Evolutionary conservation across 2,888 invertebrate genomes (phyloP).

Genomic region (Zhuqinia jingwanae): DNA sequence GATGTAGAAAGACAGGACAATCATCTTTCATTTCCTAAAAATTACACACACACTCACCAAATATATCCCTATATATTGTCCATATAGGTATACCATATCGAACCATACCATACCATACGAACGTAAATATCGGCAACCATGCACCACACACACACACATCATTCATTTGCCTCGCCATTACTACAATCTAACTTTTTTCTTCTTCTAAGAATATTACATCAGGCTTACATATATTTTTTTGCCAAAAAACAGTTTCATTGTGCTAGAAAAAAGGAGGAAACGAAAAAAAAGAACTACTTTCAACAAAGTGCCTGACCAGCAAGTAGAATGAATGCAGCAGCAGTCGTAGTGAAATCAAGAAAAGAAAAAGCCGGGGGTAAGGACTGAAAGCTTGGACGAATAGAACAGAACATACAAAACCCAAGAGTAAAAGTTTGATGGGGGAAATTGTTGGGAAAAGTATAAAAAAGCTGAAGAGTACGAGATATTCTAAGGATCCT

Average conservation of each 20-base stretch:
- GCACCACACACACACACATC: too few species aligned
- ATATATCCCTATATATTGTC: too few species aligned
- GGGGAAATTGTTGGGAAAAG: conserved; percentile 70
- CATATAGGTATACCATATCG: too few species aligned
- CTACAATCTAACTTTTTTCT: background rate
- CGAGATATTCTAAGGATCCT: too few species aligned
- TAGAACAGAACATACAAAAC: conserved; percentile 24
- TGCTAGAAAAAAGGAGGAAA: background rate
- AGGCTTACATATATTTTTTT: background rate
- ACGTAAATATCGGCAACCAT: too few species aligned
- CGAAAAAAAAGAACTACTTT: conserved; percentile 3
- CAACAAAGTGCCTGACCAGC: conserved; percentile 34
- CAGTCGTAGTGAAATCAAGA: conserved; percentile 21
- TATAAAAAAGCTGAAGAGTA: conserved; percentile 45
- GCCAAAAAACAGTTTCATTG: conserved; percentile 24
- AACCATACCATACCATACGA: too few species aligned
- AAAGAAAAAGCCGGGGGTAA: conserved; percentile 13
- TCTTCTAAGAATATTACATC: background rate
- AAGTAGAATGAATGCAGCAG: conserved; percentile 28
- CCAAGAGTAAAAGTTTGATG: conserved; percentile 66
- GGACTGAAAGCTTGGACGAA: conserved; percentile 11
- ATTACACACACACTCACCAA: background rate
- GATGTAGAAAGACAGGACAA: background rate
- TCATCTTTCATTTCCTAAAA: background rate
- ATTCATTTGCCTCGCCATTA: background rate